phyloP scores from a whole-genome alignment of 2,888 invertebrate species.

The Cryptus armator region DNA sequence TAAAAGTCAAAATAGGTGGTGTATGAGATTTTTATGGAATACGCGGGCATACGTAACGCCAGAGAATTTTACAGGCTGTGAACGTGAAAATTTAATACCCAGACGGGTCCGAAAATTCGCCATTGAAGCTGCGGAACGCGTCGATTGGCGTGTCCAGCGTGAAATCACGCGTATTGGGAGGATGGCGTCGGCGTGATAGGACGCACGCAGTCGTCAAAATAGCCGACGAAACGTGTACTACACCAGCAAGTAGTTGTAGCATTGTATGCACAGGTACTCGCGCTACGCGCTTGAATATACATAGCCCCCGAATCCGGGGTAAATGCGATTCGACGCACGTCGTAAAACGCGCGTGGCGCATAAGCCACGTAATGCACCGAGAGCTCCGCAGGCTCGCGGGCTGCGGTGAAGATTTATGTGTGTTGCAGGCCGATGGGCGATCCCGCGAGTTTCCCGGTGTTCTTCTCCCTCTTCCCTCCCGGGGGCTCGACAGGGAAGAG shows the following conservation, averaged over 20 bases:
- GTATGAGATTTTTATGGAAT: not conserved
- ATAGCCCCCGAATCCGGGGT: constrained; percentile 53
- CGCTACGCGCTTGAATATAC: constrained; percentile 32
- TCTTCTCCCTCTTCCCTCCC: not conserved
- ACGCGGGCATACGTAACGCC: not conserved
- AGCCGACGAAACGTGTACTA: not conserved
- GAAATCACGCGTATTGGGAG: constrained; percentile 47
- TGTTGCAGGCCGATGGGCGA: constrained; percentile 56
- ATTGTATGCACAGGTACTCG: constrained; percentile 14
- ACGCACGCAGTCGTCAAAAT: constrained; percentile 42
- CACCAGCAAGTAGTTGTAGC: constrained; percentile 1
- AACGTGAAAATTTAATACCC: constrained; percentile 9
- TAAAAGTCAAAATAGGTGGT: not conserved
- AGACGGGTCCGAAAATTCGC: constrained; percentile 7
- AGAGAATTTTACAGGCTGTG: constrained; percentile 11
- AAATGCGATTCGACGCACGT: constrained; percentile 70
- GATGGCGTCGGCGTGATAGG: constrained; percentile 3
- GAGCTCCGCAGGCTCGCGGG: constrained; percentile 46
- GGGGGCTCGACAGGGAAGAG: constrained; percentile 45
- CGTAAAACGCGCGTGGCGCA: constrained; percentile 70
- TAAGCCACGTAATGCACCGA: constrained; percentile 66
- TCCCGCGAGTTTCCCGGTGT: constrained; percentile 61
- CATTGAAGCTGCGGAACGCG: constrained; percentile 39
- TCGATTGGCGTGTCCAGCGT: constrained; percentile 41
- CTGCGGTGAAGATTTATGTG: constrained; percentile 62